phyloP scores from a whole-genome alignment of 2,888 invertebrate genomes.

The Gnatocerus cornutus region DNA sequence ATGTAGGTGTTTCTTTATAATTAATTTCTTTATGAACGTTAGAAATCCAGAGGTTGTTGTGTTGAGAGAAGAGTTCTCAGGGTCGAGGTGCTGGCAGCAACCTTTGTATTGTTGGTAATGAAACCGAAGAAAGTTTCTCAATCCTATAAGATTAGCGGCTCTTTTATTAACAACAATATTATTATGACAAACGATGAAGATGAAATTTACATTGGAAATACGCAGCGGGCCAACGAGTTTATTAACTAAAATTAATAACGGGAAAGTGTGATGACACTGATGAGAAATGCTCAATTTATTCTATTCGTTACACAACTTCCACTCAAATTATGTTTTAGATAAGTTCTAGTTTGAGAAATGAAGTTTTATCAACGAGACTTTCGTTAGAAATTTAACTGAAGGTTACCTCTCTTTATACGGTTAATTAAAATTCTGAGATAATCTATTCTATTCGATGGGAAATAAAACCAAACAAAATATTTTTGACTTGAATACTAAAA shows the following conservation, averaged over 20 bases:
- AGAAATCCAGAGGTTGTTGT: conserved; percentile 21
- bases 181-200: background rate
- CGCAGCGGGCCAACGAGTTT: background rate
- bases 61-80: conserved; percentile 13
- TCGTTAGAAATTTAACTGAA: no score
- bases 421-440: no score
- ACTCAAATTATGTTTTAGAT: no score
- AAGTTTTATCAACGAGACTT: no score
- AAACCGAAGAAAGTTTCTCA: conserved; percentile 43
- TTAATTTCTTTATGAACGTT: background rate
- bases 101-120: conserved; percentile 35
- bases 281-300: background rate
- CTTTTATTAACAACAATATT: background rate
- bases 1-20: conserved; percentile 7
- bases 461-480: no score
- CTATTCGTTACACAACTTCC: no score
- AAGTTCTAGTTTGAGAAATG: no score
- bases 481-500: no score
- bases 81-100: conserved; percentile 21
- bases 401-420: no score
- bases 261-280: background rate
- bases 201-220: background rate
- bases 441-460: no score
- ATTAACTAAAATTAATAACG: background rate
- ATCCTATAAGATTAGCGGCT: background rate